phyloP scores from a whole-genome alignment of 2,888 invertebrate genomes.

The Amphipoea oculea region DNA sequence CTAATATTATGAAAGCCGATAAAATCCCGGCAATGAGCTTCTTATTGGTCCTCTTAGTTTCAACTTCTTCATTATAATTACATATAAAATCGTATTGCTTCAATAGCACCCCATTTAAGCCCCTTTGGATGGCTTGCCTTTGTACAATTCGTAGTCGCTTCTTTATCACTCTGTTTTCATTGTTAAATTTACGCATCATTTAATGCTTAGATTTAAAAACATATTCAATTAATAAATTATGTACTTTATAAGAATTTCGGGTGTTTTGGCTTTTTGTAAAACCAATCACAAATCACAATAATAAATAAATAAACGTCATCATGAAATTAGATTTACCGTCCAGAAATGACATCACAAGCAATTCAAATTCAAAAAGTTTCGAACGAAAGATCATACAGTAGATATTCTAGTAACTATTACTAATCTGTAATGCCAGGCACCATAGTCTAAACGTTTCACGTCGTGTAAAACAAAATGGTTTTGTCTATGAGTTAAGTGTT shows the following conservation, averaged over 20 bases:
- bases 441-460: neutral
- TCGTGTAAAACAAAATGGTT: constrained; percentile 16
- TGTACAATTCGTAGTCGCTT: constrained; percentile 74
- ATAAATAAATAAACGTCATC: constrained; percentile 56
- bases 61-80: constrained; percentile 69
- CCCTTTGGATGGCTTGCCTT: constrained; percentile 77
- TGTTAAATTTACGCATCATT: constrained; percentile 61
- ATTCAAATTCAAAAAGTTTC: neutral
- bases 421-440: neutral
- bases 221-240: constrained; percentile 39
- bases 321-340: constrained; percentile 26
- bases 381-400: neutral
- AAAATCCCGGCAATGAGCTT: constrained; percentile 72
- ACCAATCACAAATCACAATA: constrained; percentile 25
- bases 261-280: neutral
- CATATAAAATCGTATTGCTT: constrained; percentile 77
- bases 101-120: constrained; percentile 73
- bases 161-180: constrained; percentile 46
- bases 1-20: constrained; percentile 72
- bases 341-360: constrained; percentile 30
- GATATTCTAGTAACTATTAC: constrained; percentile 28
- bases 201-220: constrained; percentile 37
- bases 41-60: constrained; percentile 69
- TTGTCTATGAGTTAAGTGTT: constrained; percentile 50
- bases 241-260: neutral